A percentile compares a stretch with the other conserved stretches of the same genome.
phyloP scores from a whole-genome alignment of 2,797 vertebrate species.

The Lates japonicus region DNA sequence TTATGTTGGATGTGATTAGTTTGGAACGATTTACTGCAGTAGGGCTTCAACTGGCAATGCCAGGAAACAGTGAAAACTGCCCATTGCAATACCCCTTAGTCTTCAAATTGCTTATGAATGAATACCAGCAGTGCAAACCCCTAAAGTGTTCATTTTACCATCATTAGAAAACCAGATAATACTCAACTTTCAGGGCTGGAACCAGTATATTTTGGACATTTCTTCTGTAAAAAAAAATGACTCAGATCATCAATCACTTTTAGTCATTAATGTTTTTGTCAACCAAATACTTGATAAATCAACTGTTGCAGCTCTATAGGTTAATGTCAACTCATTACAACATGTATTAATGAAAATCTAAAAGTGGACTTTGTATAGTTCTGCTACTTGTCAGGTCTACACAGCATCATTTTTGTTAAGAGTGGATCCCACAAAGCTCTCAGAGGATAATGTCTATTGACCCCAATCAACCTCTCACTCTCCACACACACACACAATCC shows the following conservation, averaged over 20 bases:
- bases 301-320: not conserved
- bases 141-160: not conserved
- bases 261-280: not conserved
- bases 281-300: accelerated
- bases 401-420: conserved; percentile 21
- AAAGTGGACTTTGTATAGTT: not conserved
- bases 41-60: not conserved
- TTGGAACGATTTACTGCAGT: not conserved
- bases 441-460: conserved; percentile 68
- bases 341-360: not conserved
- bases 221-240: not conserved
- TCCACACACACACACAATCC: not conserved
- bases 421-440: conserved; percentile 58
- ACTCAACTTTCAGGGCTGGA: not conserved
- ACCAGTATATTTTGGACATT: not conserved
- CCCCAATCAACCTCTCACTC: conserved; percentile 57
- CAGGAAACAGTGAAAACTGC: not conserved
- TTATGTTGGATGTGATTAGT: not conserved
- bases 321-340: not conserved
- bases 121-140: not conserved
- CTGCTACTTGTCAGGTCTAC: conserved; percentile 6
- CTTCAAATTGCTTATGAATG: not conserved
- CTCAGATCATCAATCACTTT: not conserved
- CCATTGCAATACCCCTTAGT: not conserved
- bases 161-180: not conserved